Evolutionary conservation across 2,888 invertebrate genomes (phyloP), one percentile per base, ranked within the genome.

Genomic region (Brachypalpus laphriformis): DNA sequence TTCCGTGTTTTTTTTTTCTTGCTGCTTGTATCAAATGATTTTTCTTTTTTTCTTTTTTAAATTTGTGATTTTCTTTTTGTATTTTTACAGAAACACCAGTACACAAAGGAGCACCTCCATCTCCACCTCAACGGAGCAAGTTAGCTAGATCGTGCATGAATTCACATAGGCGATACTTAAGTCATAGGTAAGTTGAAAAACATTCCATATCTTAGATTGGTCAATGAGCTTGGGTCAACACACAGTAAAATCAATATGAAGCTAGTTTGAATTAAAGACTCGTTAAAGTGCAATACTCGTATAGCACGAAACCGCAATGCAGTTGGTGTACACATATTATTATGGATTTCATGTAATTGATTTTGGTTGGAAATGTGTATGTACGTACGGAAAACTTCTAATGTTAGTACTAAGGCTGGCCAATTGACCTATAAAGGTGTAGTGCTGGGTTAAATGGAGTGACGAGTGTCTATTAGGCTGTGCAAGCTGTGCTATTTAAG

Each of bases 101-200:
- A 96, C 96, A 96, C 96, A 96, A 96, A 96, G 96, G 96, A 96
- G 96, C 94, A 94, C 94, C 94, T 93, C 94, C 94, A 94, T 93
- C 93, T 93, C 92, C 92, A 92, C 94, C 94, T 93, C 94, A 94
- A 94, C 94, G 94, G 94, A 94, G 93, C 93, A 93, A 92, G 93
- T 93, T 93, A 92, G 93, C 92, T 94, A 94, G 94, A 95, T 95
- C 95, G 96, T 96, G 96, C 96, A 96, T 96, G 96, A 96, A 96
- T 96, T 96, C 95, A 94, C 94, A 94, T 95, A 96, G 95, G 95
- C 94, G 95, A 93, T 95, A 94, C 93, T 94, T 94, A 94, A 96
- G 95, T 94, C 95, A 96, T 95, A 96, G 96, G 96, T 96, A 92
- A 92, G 91, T 89, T 56, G 40, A 45, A 42, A 66, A 61, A 28